These are phyloP conservation scores for Patella ulyssiponensis DNA, from an alignment of 2,888 invertebrate species.

Conservation along the genomic window DNA sequence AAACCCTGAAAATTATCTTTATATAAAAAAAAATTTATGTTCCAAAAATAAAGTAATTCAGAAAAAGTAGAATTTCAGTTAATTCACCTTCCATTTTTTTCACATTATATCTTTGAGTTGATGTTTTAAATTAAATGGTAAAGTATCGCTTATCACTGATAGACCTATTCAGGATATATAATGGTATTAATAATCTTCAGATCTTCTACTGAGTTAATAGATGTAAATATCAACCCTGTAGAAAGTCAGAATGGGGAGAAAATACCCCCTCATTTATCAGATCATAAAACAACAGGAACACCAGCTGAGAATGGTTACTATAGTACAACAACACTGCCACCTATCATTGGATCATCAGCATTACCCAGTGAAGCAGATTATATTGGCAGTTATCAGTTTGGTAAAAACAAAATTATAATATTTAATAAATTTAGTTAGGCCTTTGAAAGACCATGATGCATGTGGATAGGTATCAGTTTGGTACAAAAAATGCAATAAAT, in stretches of 20 bases:
- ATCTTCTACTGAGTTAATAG: not conserved
- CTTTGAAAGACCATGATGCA: not conserved
- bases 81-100: too few relatives aligned
- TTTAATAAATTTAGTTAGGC: not conserved
- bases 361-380: conserved; percentile 27
- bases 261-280: not conserved
- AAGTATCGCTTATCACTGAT: too few relatives aligned
- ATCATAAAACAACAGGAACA: not conserved
- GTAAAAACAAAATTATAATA: conserved; percentile 7
- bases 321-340: conserved; percentile 28
- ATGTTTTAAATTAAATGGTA: too few relatives aligned
- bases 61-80: too few relatives aligned
- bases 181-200: too few relatives aligned
- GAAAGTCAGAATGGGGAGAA: not conserved
- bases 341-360: conserved; percentile 26
- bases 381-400: conserved; percentile 20
- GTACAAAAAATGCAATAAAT: too few relatives aligned
- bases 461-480: not conserved
- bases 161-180: too few relatives aligned
- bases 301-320: not conserved
- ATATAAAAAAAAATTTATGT: too few relatives aligned
- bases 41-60: too few relatives aligned
- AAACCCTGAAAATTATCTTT: too few relatives aligned
- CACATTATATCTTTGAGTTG: too few relatives aligned
- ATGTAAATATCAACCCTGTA: not conserved